Conservation (phyloP, 1,140 invertebrate species). For the Drosophila sucinea region DNA sequence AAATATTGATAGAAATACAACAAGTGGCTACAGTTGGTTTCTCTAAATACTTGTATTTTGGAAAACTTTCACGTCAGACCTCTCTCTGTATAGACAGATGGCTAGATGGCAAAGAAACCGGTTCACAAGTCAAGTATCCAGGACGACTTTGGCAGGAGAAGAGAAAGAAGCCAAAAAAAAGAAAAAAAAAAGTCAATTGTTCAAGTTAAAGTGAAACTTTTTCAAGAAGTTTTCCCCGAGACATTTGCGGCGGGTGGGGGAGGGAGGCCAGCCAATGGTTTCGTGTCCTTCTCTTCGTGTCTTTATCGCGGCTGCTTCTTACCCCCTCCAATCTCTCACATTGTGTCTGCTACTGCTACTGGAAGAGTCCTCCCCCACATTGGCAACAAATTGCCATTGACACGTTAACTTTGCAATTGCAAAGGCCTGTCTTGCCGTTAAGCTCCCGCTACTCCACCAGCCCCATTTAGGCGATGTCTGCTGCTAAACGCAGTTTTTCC, state of each 20-base stretch:
- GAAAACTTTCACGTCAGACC: neutral
- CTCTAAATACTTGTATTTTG: neutral
- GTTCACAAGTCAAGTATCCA: slow-evolving; percentile 65
- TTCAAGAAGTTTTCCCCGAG: slow-evolving; percentile 70
- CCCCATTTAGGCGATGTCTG: slow-evolving; percentile 50
- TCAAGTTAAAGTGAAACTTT: slow-evolving; percentile 79
- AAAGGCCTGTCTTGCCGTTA: slow-evolving; percentile 18
- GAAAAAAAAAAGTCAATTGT: slow-evolving; percentile 69
- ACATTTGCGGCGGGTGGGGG: slow-evolving; percentile 28
- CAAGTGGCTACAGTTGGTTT: neutral
- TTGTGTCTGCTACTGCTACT: slow-evolving; percentile 44
- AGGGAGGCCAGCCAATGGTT: neutral
- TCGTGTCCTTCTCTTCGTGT: slow-evolving; percentile 55
- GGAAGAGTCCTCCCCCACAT: slow-evolving; percentile 12
- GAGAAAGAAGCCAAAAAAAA: slow-evolving; percentile 24
- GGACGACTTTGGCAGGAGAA: slow-evolving; percentile 22
- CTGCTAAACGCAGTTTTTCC: slow-evolving; percentile 73
- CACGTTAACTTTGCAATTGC: slow-evolving; percentile 80
- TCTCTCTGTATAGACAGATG: slow-evolving; percentile 44
- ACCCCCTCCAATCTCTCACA: neutral
- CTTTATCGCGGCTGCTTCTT: slow-evolving; percentile 51
- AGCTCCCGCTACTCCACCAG: neutral
- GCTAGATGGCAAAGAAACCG: slow-evolving; percentile 52
- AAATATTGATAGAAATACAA: neutral
- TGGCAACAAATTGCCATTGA: slow-evolving; percentile 70